Base-by-base conservation (phyloP, 2,888 invertebrate genomes). In the Dolichomitus sp. region DNA sequence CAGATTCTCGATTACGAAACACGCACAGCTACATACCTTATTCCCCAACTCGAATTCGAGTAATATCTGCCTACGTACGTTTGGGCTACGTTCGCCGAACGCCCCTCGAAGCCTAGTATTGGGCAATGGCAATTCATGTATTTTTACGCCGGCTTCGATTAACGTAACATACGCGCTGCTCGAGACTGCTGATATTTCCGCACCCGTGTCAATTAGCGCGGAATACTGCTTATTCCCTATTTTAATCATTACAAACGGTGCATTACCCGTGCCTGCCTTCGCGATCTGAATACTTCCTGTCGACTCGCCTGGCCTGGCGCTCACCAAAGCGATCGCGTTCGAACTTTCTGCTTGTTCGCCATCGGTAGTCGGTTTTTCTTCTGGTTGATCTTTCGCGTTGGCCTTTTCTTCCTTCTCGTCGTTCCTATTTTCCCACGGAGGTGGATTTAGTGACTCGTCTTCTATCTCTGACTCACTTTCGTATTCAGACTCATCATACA, bases 181-280 rank as follows among this genome's bases (percentile, higher is more conserved):
- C 2, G 52, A 52, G 7, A 52, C 19, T 19, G 52, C 52, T 19
- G 52, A 52, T 52, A 52, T 52, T 19, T 52, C 52, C 23, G 52
- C 52, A 1, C 76, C 48, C 1, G 75, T 75, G 37, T 75, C 75
- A 4, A 75, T 12, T 2, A 75, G 12, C 4, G 52, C 66, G 12
- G 23, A n/a, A 12, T 40, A 50, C 17, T 33, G 19, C 1, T 45
- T 40, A 17, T 37, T 12, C 1, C 66, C 54, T 14, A 66, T 40
- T 7, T 37, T 14, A n/a, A 68, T 52, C 12, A 6, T 7, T 11
- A 66, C 17, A 2, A 27, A 40, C 2, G 76, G 76, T 27, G 52
- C 33, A n/a, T 48, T 48, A 48, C 45, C 2, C 5, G 3, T n/a
- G 45, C n/a, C 45, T 12, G 45, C 40, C 23, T 17, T 23, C n/a